Percentiles rank a stretch among this genome's conserved stretches.
These are phyloP conservation scores for Boloria euphrosyne DNA, from an alignment of 2,888 invertebrate species.

Conservation along the genomic window DNA sequence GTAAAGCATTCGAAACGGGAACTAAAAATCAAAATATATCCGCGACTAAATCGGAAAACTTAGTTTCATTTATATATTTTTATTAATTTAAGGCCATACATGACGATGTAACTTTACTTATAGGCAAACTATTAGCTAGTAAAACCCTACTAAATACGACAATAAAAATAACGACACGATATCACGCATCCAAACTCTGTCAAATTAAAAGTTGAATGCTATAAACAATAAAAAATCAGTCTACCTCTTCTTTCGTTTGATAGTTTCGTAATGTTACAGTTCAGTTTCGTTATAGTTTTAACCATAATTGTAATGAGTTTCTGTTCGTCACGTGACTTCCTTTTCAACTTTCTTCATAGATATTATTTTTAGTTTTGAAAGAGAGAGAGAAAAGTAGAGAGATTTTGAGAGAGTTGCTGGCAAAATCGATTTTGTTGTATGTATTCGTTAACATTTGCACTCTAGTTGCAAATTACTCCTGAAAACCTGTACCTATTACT, in stretches of 20 bases:
- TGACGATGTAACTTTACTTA: constrained; percentile 15
- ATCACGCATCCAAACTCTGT: constrained; percentile 78
- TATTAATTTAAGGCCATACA: too few relatives aligned
- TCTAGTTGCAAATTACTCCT: too few relatives aligned
- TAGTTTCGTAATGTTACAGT: constrained; percentile 43
- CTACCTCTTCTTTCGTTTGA: constrained; percentile 65
- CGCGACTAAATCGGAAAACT: too few relatives aligned
- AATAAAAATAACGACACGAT: constrained; percentile 72
- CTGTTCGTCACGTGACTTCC: constrained; percentile 12
- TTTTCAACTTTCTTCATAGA: constrained; percentile 3
- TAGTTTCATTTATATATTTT: too few relatives aligned
- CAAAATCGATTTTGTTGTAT: too few relatives aligned
- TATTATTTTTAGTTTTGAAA: too few relatives aligned
- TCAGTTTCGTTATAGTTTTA: constrained; percentile 39
- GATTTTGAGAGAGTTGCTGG: too few relatives aligned
- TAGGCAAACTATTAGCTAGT: constrained; percentile 69
- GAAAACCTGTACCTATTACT: too few relatives aligned
- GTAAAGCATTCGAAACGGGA: too few relatives aligned
- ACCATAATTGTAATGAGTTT: constrained; percentile 37
- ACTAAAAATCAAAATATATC: too few relatives aligned
- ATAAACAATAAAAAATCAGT: constrained; percentile 79
- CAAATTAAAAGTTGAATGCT: constrained; percentile 80
- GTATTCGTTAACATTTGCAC: too few relatives aligned
- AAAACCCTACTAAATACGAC: constrained; percentile 65
- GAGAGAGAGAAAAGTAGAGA: too few relatives aligned